Evolutionary conservation across 1,140 invertebrate species (phyloP), one percentile per base, ranked within the genome.

Genomic region (Conus ventricosus): DNA sequence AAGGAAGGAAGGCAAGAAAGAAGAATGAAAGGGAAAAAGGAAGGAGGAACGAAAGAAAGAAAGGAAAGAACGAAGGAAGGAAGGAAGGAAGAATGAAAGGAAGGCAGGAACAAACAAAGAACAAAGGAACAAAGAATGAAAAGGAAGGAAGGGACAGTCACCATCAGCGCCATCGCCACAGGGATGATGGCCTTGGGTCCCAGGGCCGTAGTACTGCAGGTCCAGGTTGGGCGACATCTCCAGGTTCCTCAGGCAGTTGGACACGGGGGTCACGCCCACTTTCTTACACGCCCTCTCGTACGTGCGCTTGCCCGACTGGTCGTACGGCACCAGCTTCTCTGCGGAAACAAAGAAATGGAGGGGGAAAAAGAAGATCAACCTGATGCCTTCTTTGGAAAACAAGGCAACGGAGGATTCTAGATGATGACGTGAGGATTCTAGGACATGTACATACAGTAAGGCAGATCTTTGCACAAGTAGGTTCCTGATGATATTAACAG

Each of bases 271-370:
- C 13, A 93, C 92, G 39, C 39, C 91, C 92, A 6, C 91, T 78
- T 94, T 94, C 84, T 90, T 80, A 85, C 94, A 94, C n/a, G 93
- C 93, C 67, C 90, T 89, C 39, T 92, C 91, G 87, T 94, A 94
- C 82, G 93, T 93, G 75, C 90, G 85, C 51, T 89, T 90, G 15
- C 94, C 94, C 3, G 93, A 93, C 20, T 91, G 91, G 83, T 94
- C 94, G 87, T 93, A 94, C 10, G 90, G 89, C 39, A 86, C 39
- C 5, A 84, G 82, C 7, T 88, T 78, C 51, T 90, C 93, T 94
- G 88, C 20, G 87, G 88, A 63, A 63, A 27, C 57, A 87, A n/a
- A 89, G 53, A 3, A 39, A 39, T 39, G 39, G 39, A 27, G 60
- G 27, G 54, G 17, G n/a, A n/a, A 39, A 39, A 39, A 39, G 39